Percentiles rank a stretch among this genome's conserved stretches.
phyloP scores from a whole-genome alignment of 2,113 vertebrate genomes.

The Malurus alboscapulatus region DNA sequence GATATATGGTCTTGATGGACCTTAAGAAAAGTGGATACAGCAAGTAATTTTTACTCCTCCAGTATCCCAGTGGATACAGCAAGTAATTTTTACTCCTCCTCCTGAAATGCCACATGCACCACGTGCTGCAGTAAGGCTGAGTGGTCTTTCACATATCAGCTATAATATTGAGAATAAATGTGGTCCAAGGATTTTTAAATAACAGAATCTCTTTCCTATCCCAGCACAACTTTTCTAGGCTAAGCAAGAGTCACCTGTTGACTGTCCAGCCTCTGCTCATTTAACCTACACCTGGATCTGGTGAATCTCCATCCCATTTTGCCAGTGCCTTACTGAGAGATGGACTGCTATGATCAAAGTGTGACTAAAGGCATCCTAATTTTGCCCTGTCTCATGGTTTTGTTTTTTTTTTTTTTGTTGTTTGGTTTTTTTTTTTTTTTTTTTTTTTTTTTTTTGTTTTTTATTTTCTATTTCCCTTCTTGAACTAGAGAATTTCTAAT shows the following conservation, averaged over 20 bases:
- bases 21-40: background rate
- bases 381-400: fast-evolving
- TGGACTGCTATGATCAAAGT: background rate
- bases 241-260: background rate
- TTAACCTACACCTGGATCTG: background rate
- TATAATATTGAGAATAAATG: background rate
- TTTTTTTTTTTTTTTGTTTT: background rate
- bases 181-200: background rate
- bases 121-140: background rate
- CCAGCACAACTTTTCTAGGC: background rate
- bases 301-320: background rate
- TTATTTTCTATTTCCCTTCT: background rate
- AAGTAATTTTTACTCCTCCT: background rate
- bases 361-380: background rate
- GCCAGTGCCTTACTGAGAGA: background rate
- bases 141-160: background rate
- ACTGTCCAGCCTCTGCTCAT: background rate
- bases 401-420: background rate
- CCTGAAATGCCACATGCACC: background rate
- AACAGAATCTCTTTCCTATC: background rate
- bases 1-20: background rate
- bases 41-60: background rate
- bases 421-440: too few species aligned
- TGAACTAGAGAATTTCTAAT: background rate
- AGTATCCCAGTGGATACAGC: background rate